Conservation (phyloP, 2,113 vertebrate species). For the Ovis canadensis region DNA sequence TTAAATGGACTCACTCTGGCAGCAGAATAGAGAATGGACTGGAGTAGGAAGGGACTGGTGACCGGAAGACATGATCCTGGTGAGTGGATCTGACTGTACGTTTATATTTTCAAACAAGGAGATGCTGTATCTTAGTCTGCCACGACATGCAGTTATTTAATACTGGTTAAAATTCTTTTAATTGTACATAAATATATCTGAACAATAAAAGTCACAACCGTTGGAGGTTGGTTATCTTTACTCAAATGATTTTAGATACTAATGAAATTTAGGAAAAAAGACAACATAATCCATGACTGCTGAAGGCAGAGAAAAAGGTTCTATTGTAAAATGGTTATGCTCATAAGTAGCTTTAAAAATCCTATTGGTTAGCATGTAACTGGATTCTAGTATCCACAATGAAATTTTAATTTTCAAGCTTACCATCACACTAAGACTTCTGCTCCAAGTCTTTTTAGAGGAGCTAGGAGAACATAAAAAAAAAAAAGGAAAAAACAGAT, state of each 20-base stretch:
- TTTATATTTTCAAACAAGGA: background rate
- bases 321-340: background rate
- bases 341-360: background rate
- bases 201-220: background rate
- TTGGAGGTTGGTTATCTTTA: background rate
- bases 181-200: background rate
- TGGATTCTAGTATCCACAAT: background rate
- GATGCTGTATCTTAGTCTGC: background rate
- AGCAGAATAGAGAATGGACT: background rate
- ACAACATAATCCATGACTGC: background rate
- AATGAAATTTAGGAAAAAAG: background rate
- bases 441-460: background rate
- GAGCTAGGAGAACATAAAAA: background rate
- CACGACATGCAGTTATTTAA: background rate
- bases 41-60: background rate
- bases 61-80: background rate
- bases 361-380: background rate
- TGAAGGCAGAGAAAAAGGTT: background rate
- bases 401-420: background rate
- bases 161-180: background rate
- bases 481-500: background rate
- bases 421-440: background rate
- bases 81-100: background rate
- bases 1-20: background rate
- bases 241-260: background rate